phyloP scores from a whole-genome alignment of 2,797 vertebrate species.

The Melanotaenia parkinsoni region DNA sequence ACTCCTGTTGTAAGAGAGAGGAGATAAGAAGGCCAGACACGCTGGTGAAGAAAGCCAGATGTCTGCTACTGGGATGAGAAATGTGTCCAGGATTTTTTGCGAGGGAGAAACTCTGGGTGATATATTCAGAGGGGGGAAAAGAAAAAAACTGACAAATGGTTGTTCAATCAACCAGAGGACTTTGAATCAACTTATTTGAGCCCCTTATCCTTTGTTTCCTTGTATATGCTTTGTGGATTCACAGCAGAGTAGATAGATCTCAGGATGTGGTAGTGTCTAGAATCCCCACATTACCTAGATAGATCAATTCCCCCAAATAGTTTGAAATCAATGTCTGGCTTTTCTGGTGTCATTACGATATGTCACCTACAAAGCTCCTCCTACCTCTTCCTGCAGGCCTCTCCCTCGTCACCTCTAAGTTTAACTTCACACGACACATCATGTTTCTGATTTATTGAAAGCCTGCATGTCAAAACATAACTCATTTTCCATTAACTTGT shows the following conservation, averaged over 20 bases:
- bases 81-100: conserved; percentile 51
- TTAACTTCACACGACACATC: conserved; percentile 44
- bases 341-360: conserved; percentile 68
- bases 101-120: conserved; percentile 46
- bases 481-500: conserved; percentile 68
- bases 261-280: conserved; percentile 61
- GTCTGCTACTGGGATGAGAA: conserved; percentile 49
- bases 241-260: conserved; percentile 60
- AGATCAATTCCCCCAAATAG: conserved; percentile 41
- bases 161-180: conserved; percentile 54
- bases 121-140: conserved; percentile 28
- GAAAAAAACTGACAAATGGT: conserved; percentile 28
- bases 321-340: conserved; percentile 73
- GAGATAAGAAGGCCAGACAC: conserved; percentile 58
- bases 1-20: conserved; percentile 51
- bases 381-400: conserved; percentile 86
- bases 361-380: conserved; percentile 72
- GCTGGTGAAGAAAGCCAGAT: conserved; percentile 56
- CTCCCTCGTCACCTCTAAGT: conserved; percentile 67
- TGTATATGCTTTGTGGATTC: conserved; percentile 51
- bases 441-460: conserved; percentile 52
- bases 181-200: conserved; percentile 72
- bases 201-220: conserved; percentile 21
- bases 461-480: conserved; percentile 79
- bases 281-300: conserved; percentile 16